Conservation (phyloP, 2,797 vertebrate species). For the Dipus sagitta region DNA sequence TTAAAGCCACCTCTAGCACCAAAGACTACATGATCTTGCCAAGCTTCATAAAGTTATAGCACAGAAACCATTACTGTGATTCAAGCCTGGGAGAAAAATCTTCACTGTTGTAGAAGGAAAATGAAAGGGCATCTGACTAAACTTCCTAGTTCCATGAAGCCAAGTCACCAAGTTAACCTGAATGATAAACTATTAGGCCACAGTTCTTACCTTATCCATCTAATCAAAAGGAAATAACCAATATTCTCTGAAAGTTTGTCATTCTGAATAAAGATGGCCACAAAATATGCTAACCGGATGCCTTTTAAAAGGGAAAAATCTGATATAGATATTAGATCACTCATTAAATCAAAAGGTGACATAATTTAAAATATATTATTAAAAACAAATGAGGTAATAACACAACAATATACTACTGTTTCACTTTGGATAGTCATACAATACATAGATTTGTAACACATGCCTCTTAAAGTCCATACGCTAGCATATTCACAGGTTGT, state of each 20-base stretch:
- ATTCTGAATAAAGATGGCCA: not conserved
- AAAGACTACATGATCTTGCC: not conserved
- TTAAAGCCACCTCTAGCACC: not conserved
- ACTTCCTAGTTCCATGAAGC: not conserved
- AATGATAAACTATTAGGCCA: not conserved
- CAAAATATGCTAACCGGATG: not conserved
- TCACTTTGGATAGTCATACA: not conserved
- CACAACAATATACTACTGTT: not conserved
- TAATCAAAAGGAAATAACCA: not conserved
- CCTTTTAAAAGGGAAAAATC: conserved; percentile 1
- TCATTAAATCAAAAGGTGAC: not conserved
- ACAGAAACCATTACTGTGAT: not conserved
- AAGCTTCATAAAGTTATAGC: conserved; percentile 4
- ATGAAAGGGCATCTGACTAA: not conserved
- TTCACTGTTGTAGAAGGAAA: not conserved
- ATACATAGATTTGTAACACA: not conserved
- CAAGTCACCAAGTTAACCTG: not conserved
- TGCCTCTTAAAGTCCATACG: not conserved
- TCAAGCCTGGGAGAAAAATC: not conserved
- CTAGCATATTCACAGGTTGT: not conserved
- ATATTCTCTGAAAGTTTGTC: not conserved
- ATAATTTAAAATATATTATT: no score
- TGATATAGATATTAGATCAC: not conserved
- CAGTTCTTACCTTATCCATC: not conserved
- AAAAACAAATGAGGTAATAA: not conserved